Evolutionary conservation across 2,797 vertebrate genomes (phyloP).

Genomic region (Benthosema pterotum): DNA sequence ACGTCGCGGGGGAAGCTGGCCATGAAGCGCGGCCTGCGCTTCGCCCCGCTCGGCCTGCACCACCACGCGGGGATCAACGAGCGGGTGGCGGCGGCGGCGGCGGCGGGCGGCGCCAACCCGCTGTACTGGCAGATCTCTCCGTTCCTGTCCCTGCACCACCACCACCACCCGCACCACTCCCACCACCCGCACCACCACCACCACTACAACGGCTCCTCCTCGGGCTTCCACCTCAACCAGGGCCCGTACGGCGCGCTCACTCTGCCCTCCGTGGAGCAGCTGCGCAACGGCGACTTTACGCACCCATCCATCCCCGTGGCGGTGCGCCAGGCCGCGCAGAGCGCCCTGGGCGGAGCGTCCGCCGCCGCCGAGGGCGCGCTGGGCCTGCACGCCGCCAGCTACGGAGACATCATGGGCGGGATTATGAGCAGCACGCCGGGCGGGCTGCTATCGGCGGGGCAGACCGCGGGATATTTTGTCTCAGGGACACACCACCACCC

Average conservation of each 20-base stretch:
- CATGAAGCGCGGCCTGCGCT: conserved; percentile 81
- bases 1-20: conserved; percentile 82
- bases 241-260: conserved; percentile 72
- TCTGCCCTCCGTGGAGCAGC: conserved; percentile 76
- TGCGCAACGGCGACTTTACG: conserved; percentile 73
- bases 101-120: conserved; percentile 69
- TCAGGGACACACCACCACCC: conserved; percentile 70
- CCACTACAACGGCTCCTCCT: conserved; percentile 76
- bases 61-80: conserved; percentile 76
- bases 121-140: conserved; percentile 84
- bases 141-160: conserved; percentile 78
- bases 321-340: too few relatives aligned
- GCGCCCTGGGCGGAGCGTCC: conserved; percentile 62
- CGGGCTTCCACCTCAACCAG: conserved; percentile 73
- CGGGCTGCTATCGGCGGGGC: conserved; percentile 74
- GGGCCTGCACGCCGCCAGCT: conserved; percentile 73
- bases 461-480: conserved; percentile 75
- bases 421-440: conserved; percentile 68
- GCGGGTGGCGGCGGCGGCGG: conserved; percentile 36
- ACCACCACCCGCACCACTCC: conserved; percentile 73
- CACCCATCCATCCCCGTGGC: conserved; percentile 48
- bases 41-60: conserved; percentile 75
- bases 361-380: conserved; percentile 53
- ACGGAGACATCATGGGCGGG: conserved; percentile 45
- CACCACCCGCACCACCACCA: conserved; percentile 79